Evolutionary conservation across 2,797 vertebrate genomes (phyloP).

Genomic region (Xyrichtys novacula): DNA sequence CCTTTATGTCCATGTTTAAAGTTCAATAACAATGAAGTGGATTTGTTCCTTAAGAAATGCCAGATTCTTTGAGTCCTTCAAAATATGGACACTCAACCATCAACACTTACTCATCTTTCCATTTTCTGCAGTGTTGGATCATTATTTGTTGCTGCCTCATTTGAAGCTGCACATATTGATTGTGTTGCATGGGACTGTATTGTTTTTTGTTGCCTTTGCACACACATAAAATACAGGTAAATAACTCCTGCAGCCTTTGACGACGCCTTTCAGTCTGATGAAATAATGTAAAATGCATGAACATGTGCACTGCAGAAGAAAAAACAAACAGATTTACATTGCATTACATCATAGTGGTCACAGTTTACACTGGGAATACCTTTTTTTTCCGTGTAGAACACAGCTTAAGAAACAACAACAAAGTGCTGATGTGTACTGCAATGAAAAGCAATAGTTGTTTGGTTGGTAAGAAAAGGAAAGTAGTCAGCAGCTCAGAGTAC

Average conservation of each 20-base stretch:
- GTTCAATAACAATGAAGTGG: too few species aligned
- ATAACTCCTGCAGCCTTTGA: background rate
- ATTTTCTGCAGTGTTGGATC: too few species aligned
- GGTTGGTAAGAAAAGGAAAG: conserved; percentile 14
- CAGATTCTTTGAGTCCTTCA: too few species aligned
- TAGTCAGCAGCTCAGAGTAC: conserved; percentile 1
- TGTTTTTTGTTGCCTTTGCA: background rate
- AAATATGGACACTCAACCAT: too few species aligned
- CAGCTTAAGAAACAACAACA: conserved; percentile 29
- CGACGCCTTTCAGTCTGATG: background rate
- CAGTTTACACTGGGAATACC: conserved; percentile 28
- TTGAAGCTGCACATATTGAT: background rate
- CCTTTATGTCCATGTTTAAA: too few species aligned
- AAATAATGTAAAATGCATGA: background rate
- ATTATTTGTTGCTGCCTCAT: too few species aligned
- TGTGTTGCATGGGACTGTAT: background rate
- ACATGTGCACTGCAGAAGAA: background rate
- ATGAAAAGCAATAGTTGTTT: conserved; percentile 32
- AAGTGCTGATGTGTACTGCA: conserved; percentile 45
- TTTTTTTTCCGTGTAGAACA: conserved; percentile 25
- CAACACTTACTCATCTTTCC: too few species aligned
- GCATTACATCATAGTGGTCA: conserved; percentile 5
- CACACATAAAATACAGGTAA: background rate
- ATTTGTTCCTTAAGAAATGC: too few species aligned
- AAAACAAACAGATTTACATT: conserved; percentile 2